A percentile compares a stretch with the other conserved stretches of the same genome.
Evolutionary conservation across 2,113 vertebrate species (phyloP).

Genomic region (Falcunculus frontatus): DNA sequence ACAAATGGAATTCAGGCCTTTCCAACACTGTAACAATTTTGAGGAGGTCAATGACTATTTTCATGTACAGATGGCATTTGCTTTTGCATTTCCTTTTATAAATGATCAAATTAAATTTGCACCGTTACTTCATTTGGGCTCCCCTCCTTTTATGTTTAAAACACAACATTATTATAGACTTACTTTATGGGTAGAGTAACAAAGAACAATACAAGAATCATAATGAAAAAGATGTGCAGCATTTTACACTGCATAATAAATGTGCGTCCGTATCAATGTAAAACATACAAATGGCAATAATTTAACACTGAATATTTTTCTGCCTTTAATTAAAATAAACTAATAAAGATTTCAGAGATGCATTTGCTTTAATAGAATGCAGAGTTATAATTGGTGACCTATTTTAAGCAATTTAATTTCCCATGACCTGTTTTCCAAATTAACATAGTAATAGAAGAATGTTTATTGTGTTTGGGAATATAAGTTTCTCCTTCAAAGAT

Average conservation of each 20-base stretch:
- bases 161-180: not conserved
- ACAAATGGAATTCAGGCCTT: not conserved
- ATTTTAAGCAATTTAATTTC: conserved; percentile 82
- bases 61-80: not conserved
- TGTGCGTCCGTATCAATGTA: not conserved
- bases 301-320: conserved; percentile 53
- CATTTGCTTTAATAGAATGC: conserved; percentile 70
- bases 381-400: conserved; percentile 75
- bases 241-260: conserved; percentile 27
- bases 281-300: conserved; percentile 41
- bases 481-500: conserved; percentile 53
- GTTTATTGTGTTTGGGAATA: conserved; percentile 59
- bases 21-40: not conserved
- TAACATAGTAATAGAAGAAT: conserved; percentile 68
- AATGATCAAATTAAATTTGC: not conserved
- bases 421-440: conserved; percentile 79
- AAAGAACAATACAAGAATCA: not conserved
- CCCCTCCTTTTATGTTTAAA: conserved; percentile 4
- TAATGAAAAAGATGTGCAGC: conserved; percentile 12
- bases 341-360: conserved; percentile 71
- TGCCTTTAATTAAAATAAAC: conserved; percentile 72
- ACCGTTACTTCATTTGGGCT: not conserved
- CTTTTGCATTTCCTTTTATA: not conserved
- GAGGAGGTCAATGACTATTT: not conserved
- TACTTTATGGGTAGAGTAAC: not conserved